A percentile compares a stretch with the other conserved stretches of the same genome.
Evolutionary conservation across 2,113 vertebrate genomes (phyloP).

Genomic region (Antennarius striatus): DNA sequence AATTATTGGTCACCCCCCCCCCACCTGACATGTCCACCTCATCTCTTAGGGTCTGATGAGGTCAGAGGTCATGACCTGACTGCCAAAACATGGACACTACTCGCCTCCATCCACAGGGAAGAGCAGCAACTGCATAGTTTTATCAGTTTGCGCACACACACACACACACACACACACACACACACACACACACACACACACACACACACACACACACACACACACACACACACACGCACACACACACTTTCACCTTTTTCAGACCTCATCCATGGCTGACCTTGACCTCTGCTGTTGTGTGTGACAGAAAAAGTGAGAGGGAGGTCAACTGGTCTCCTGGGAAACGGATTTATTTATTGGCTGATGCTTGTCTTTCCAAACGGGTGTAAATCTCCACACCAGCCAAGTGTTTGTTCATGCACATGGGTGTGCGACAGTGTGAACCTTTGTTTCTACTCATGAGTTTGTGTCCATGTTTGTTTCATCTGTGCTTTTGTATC

Average conservation of each 20-base stretch:
- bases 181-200: no score
- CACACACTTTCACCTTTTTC: constrained; percentile 36
- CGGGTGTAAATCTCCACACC: constrained; percentile 37
- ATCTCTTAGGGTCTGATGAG: constrained; percentile 44
- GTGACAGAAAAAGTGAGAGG: constrained; percentile 33
- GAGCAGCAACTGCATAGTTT: constrained; percentile 31
- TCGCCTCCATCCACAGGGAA: constrained; percentile 9
- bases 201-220: background rate
- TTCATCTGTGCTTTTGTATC: constrained; percentile 32
- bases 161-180: background rate
- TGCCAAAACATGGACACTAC: constrained; percentile 52
- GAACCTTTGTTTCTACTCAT: constrained; percentile 16
- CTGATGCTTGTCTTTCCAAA: constrained; percentile 59
- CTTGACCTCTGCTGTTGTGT: constrained; percentile 61
- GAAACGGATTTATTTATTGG: constrained; percentile 60
- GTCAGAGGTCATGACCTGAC: constrained; percentile 62
- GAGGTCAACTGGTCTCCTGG: constrained; percentile 40
- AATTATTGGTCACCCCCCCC: constrained; percentile 62
- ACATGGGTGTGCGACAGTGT: constrained; percentile 13
- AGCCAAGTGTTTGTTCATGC: constrained; percentile 27
- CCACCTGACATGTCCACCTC: constrained; percentile 48
- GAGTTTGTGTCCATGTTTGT: constrained; percentile 36
- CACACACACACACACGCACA: no score
- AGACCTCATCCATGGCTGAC: constrained; percentile 64
- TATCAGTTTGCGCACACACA: constrained; percentile 24